Conservation (phyloP, 1,140 invertebrate species). For the Trypoxylus dichotomus region DNA sequence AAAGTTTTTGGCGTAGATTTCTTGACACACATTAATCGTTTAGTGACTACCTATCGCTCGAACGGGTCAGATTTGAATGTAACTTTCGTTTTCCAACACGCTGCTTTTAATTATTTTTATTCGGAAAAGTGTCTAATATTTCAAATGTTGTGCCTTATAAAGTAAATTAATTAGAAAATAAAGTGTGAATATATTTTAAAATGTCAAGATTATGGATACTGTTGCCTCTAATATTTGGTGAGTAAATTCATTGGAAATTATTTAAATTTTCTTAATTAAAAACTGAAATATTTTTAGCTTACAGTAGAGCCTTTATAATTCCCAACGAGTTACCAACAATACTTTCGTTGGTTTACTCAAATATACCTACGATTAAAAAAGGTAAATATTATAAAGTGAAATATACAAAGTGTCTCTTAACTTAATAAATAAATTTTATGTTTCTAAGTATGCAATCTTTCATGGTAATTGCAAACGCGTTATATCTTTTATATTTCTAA, state of each 20-base stretch:
- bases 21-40: background rate
- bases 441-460: too few relatives aligned
- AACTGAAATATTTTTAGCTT: background rate
- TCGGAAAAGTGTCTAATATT: too few relatives aligned
- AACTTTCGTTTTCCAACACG: slow-evolving; percentile 1
- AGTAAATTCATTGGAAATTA: background rate
- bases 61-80: background rate
- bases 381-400: slow-evolving; percentile 56
- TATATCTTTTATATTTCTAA: too few relatives aligned
- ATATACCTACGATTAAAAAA: slow-evolving; percentile 82
- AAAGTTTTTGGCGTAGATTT: background rate
- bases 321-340: slow-evolving; percentile 76
- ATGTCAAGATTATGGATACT: background rate
- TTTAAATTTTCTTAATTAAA: background rate
- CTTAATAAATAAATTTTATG: background rate
- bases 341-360: slow-evolving; percentile 75
- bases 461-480: too few relatives aligned
- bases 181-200: background rate
- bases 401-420: slow-evolving; percentile 3
- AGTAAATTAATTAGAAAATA: too few relatives aligned
- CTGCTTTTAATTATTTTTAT: background rate
- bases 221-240: background rate
- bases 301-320: slow-evolving; percentile 59
- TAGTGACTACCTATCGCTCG: background rate
- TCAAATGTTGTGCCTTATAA: too few relatives aligned